Percentiles rank a stretch among this genome's conserved stretches.
phyloP scores from a whole-genome alignment of 1,140 invertebrate genomes.

The Rhyzopertha dominica region DNA sequence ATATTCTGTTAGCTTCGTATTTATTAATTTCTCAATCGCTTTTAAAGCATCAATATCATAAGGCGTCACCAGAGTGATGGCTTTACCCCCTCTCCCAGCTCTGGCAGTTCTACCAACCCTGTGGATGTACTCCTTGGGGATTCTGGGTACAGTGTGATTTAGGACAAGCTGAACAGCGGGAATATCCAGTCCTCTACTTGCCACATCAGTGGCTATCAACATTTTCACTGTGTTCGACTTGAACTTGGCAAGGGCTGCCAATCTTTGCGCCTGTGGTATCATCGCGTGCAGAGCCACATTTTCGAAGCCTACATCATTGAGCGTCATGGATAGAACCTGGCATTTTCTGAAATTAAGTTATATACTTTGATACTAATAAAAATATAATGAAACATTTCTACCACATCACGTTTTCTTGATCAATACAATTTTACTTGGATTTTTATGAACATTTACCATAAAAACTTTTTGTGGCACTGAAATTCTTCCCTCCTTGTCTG shows the following conservation, averaged over 20 bases:
- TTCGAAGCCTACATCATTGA: constrained; percentile 79
- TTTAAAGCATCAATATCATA: constrained; percentile 83
- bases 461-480: not conserved
- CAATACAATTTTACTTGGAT: not conserved
- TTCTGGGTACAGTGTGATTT: constrained; percentile 87
- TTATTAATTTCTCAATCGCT: constrained; percentile 80
- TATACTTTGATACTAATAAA: no score
- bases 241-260: constrained; percentile 75
- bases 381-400: constrained; percentile 2
- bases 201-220: constrained; percentile 94
- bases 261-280: constrained; percentile 75
- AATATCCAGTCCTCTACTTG: constrained; percentile 87
- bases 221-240: constrained; percentile 81
- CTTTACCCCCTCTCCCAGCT: constrained; percentile 78
- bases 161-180: constrained; percentile 87
- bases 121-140: constrained; percentile 93
- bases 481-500: no score
- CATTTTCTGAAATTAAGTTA: constrained; percentile 65
- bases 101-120: constrained; percentile 94
- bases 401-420: not conserved
- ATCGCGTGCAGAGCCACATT: constrained; percentile 85
- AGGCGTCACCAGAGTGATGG: constrained; percentile 88
- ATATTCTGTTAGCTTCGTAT: constrained; percentile 79
- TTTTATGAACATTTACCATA: not conserved
- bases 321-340: constrained; percentile 77